Evolutionary conservation across 2,888 invertebrate species (phyloP).

Genomic region (Pterostichus niger): DNA sequence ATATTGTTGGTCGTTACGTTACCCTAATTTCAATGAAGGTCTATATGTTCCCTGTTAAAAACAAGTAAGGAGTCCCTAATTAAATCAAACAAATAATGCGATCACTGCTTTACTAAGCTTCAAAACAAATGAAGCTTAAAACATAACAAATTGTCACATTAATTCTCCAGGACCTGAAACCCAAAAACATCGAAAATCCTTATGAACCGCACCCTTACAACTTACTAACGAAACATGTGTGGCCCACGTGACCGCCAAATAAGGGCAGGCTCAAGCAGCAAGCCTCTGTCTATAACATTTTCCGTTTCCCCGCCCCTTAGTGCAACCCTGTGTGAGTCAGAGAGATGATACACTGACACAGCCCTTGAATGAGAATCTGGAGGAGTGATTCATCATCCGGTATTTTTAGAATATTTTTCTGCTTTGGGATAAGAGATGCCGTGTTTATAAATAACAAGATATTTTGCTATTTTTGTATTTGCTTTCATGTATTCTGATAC

Average conservation of each 20-base stretch:
- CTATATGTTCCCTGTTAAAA: too few relatives aligned
- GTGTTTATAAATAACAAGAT: background rate
- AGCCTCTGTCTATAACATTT: background rate
- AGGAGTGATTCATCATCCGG: conserved; percentile 27
- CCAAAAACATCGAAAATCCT: conserved; percentile 31
- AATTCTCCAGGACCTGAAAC: background rate
- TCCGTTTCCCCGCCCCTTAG: conserved; percentile 4
- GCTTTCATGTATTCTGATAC: background rate
- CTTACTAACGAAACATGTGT: background rate
- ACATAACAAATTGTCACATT: too few relatives aligned
- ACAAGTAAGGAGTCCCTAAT: too few relatives aligned
- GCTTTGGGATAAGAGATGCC: background rate
- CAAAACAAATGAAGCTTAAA: too few relatives aligned
- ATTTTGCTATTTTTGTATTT: background rate
- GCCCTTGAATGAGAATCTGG: background rate
- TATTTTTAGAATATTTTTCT: conserved; percentile 24
- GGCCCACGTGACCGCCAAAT: background rate
- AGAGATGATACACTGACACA: background rate
- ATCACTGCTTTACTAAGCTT: too few relatives aligned
- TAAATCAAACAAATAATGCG: too few relatives aligned
- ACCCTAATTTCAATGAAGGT: too few relatives aligned
- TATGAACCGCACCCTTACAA: conserved; percentile 14
- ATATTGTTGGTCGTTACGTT: too few relatives aligned
- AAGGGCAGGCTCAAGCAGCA: conserved; percentile 15
- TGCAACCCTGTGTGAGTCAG: conserved; percentile 16